phyloP scores from a whole-genome alignment of 2,888 invertebrate species.

The Limnephilus marmoratus region DNA sequence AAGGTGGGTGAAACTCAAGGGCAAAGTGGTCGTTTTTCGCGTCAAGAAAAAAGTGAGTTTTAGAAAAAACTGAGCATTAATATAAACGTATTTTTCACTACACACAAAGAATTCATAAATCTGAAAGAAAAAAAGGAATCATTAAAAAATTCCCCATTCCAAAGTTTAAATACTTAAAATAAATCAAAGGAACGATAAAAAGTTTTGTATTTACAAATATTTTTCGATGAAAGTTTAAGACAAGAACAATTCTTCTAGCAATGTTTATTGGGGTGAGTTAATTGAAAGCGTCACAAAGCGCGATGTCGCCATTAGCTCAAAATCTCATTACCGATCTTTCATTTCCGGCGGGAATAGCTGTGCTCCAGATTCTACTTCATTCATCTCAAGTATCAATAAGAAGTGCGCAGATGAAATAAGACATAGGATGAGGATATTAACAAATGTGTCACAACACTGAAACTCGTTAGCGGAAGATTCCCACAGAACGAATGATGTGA shows the following conservation, averaged over 20 bases:
- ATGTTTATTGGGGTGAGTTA: neutral
- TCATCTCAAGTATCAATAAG: neutral
- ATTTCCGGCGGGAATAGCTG: neutral
- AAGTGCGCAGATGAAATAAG: neutral
- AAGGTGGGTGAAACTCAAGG: too few species aligned
- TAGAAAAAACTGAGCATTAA: too few species aligned
- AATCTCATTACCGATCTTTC: neutral
- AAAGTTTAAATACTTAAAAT: neutral
- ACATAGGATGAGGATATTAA: neutral
- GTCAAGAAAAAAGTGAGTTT: too few species aligned
- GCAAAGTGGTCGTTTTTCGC: too few species aligned
- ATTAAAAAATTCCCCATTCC: neutral
- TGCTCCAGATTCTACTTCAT: neutral
- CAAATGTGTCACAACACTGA: slow-evolving; percentile 14
- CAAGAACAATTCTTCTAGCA: neutral
- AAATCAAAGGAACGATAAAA: neutral
- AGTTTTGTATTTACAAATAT: neutral
- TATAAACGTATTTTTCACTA: neutral
- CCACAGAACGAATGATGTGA: neutral
- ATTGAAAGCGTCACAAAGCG: neutral
- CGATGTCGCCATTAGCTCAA: neutral
- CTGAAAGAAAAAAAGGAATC: too few species aligned
- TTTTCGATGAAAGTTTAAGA: neutral
- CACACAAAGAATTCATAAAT: too few species aligned
- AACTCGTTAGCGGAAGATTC: neutral